Evolutionary conservation across 2,888 invertebrate species (phyloP).

Genomic region (Dynastes hyllus): DNA sequence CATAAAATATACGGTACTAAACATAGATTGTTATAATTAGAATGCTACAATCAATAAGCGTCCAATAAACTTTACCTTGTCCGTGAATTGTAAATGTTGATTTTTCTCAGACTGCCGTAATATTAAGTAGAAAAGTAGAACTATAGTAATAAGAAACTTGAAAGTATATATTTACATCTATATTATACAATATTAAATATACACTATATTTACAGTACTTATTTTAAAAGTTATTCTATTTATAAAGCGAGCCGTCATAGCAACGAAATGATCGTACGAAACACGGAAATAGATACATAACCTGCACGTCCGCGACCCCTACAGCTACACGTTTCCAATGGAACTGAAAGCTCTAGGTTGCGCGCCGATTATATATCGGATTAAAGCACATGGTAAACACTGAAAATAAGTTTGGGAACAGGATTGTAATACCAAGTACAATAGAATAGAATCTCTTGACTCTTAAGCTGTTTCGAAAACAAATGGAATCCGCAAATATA

Average conservation of each 20-base stretch:
- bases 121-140: conserved; percentile 15
- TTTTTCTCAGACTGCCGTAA: background rate
- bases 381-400: conserved; percentile 33
- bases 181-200: background rate
- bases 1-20: background rate
- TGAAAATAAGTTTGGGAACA: background rate
- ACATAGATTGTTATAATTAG: conserved; percentile 25
- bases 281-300: background rate
- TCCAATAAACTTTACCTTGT: conserved; percentile 36
- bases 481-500: too few species aligned
- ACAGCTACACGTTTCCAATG: conserved; percentile 25
- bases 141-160: conserved; percentile 9
- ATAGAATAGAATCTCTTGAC: too few species aligned
- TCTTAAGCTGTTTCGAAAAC: too few species aligned
- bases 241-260: conserved; percentile 4
- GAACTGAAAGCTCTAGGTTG: conserved; percentile 29
- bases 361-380: conserved; percentile 33
- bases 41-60: conserved; percentile 31
- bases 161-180: background rate
- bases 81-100: conserved; percentile 27
- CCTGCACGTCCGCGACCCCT: background rate
- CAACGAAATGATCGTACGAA: conserved; percentile 7
- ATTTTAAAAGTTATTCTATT: conserved; percentile 21
- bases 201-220: background rate
- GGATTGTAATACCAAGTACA: too few species aligned